Base-by-base conservation (phyloP, 2,888 invertebrate species). In the Sturmia bella region DNA sequence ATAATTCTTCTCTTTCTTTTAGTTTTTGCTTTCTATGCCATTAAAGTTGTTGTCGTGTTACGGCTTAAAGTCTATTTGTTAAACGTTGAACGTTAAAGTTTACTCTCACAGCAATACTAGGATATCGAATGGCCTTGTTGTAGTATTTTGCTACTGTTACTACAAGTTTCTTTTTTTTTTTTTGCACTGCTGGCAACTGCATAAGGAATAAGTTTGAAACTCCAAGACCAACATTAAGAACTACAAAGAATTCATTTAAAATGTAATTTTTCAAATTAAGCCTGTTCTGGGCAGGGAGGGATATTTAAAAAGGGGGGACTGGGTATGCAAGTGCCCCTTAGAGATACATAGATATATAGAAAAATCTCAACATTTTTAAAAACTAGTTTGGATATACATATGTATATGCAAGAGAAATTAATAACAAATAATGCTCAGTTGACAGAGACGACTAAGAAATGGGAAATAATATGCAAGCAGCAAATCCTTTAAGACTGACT, bases 211-310 rank as follows among this genome's bases (percentile, higher is more conserved):
- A 73, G 32, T 63, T 72, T 63, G 19, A 15, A 52, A 63, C 43
- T 54, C 43, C 21, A 54, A 63, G 19, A 54, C 43, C 66, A 68
- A 75, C 54, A 54, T 73, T 27, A 63, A 73, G 19, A 52, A 63
- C 64, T 43, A 56, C 56, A 74, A 64, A 74, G 64, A 56, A 57
- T 66, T 59, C 48, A 66, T 66, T 57, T 75, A 75, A 75, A 75
- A 75, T 66, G 57, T 39, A n/a, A 66, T 66, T 66, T 75, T 66
- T 50, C 57, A 75, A 50, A 57, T 50, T 24, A 66, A 27, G 48
- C 13, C 19, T 27, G 45, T 1, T 3, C 2, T 17, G 12, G 9
- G 32, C 63, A 63, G 43, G 3, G 54, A 1, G 2, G 17, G 15
- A 24, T 17, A 0, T 17, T 19, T 3, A 37, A n/a, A 37, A 59